phyloP scores from a whole-genome alignment of 2,797 vertebrate genomes.

The Okamejei kenojei region DNA sequence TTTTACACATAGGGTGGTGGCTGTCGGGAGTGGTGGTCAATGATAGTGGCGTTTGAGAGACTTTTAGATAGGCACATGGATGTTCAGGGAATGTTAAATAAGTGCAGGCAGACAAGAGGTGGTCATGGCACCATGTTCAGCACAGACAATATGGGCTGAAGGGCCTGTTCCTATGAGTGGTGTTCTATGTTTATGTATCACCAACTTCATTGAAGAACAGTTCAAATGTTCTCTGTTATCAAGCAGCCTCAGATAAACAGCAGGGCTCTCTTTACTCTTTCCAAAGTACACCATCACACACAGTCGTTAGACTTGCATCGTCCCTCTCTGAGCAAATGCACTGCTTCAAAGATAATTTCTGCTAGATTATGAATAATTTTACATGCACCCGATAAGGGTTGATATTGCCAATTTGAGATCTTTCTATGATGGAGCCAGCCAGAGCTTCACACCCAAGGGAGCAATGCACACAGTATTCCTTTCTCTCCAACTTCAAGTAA shows the following conservation, averaged over 20 bases:
- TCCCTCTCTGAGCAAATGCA: not conserved
- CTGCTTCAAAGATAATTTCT: not conserved
- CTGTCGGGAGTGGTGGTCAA: too few species aligned
- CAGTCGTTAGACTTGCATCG: not conserved
- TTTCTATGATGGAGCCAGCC: not conserved
- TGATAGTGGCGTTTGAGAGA: too few species aligned
- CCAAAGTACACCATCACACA: not conserved
- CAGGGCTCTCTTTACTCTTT: not conserved
- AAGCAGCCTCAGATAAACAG: not conserved
- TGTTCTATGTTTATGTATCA: not conserved
- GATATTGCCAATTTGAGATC: not conserved
- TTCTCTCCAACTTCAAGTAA: not conserved
- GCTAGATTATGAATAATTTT: constrained; percentile 21
- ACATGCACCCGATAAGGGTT: not conserved
- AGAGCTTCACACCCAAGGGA: not conserved
- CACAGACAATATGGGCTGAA: too few species aligned
- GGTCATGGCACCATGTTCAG: too few species aligned
- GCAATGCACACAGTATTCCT: not conserved
- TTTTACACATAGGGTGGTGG: too few species aligned
- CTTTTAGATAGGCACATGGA: too few species aligned
- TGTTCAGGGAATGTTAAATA: too few species aligned
- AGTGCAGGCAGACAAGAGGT: too few species aligned
- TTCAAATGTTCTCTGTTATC: not conserved
- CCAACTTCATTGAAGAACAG: not conserved
- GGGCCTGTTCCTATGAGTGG: too few species aligned